These are phyloP conservation scores for Nycticorax nycticorax DNA, from an alignment of 2,113 vertebrate species.

Conservation along the genomic window DNA sequence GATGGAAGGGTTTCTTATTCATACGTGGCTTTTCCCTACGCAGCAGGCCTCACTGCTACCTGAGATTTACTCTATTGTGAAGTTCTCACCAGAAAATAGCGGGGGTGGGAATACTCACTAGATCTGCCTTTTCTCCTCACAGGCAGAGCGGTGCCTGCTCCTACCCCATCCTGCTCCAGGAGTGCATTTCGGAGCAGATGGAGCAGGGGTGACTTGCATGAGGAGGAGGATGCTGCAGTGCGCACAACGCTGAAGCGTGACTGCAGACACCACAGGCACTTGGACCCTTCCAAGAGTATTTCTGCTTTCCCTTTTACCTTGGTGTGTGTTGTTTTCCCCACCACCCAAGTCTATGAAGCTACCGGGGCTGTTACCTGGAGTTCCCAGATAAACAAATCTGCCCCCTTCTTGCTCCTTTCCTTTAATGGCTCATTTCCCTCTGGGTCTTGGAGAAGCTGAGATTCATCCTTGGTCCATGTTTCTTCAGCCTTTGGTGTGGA, in stretches of 20 bases:
- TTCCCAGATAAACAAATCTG: rapidly evolving
- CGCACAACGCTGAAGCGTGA: rapidly evolving
- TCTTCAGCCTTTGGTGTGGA: background rate
- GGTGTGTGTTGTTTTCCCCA: background rate
- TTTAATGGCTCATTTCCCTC: background rate
- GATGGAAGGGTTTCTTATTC: constrained; percentile 70
- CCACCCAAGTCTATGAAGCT: background rate
- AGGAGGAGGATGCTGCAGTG: background rate
- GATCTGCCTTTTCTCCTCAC: background rate
- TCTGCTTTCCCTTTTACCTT: background rate
- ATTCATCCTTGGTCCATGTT: background rate
- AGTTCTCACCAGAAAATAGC: background rate
- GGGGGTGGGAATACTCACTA: background rate
- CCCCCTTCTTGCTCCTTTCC: background rate
- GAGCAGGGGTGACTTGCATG: background rate
- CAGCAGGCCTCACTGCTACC: constrained; percentile 45
- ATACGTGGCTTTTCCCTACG: constrained; percentile 16
- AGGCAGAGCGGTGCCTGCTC: background rate
- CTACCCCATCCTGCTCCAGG: background rate
- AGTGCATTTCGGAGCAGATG: rapidly evolving
- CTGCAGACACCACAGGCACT: background rate
- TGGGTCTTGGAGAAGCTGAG: background rate
- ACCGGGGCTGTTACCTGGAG: rapidly evolving
- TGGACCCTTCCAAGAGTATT: background rate
- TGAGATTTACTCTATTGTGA: constrained; percentile 62